Conservation (phyloP, 23 tunicate genomes). For the Diplosoma virens region DNA sequence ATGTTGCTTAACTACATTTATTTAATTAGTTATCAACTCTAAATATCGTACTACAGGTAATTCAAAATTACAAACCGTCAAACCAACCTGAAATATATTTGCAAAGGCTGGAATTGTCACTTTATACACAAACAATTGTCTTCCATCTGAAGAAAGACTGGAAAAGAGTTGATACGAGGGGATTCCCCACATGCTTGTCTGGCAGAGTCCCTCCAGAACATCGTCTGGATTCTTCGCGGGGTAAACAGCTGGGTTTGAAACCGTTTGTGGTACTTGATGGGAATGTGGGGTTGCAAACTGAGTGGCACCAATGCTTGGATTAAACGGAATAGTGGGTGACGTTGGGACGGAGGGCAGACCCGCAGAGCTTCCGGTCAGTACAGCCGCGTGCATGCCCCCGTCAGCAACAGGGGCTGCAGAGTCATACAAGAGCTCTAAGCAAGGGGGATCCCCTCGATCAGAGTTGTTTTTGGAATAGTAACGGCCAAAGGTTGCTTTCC, state of each 20-base stretch:
- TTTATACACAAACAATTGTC: conserved; percentile 75
- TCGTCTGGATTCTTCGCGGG: conserved; percentile 32
- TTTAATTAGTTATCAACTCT: no score
- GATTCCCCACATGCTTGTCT: conserved; percentile 72
- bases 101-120: conserved; percentile 81
- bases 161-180: conserved; percentile 84
- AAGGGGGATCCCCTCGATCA: conserved; percentile 20
- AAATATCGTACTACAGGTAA: no score
- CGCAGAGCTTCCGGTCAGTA: conserved; percentile 17
- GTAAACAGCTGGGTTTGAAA: neutral
- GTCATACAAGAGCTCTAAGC: neutral
- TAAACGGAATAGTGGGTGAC: conserved; percentile 28
- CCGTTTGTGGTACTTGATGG: conserved; percentile 6
- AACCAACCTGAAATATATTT: conserved; percentile 44
- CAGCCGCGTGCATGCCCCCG: neutral
- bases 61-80: no score
- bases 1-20: no score
- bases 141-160: conserved; percentile 53
- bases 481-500: conserved; percentile 98
- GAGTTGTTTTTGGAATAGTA: conserved; percentile 96
- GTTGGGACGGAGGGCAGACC: conserved; percentile 34
- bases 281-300: conserved; percentile 40
- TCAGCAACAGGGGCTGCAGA: neutral
- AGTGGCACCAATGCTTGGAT: neutral
- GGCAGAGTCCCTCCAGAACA: conserved; percentile 71